Percentiles rank a stretch among this genome's conserved stretches.
Conservation (phyloP, 2,113 vertebrate species). For the Gymnobelideus leadbeateri region DNA sequence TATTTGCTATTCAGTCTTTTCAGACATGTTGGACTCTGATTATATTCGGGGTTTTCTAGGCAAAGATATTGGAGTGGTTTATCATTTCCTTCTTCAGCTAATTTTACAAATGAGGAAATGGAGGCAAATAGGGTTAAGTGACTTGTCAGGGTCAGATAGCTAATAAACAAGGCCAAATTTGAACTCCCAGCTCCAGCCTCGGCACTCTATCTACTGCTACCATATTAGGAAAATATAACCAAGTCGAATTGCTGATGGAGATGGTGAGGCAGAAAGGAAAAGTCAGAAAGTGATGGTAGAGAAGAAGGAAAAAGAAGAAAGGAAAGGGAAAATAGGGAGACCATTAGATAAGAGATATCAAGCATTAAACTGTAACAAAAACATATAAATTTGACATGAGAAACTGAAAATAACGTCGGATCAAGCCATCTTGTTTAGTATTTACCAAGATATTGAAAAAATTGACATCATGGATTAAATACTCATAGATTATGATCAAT, state of each 20-base stretch:
- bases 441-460: slow-evolving; percentile 69
- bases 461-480: slow-evolving; percentile 74
- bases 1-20: background rate
- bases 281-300: background rate
- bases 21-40: background rate
- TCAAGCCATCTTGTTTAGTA: slow-evolving; percentile 63
- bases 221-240: background rate
- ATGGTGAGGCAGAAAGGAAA: background rate
- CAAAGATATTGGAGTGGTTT: background rate
- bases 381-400: slow-evolving; percentile 67
- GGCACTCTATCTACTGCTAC: too few species aligned
- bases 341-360: slow-evolving; percentile 37
- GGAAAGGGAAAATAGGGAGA: slow-evolving; percentile 47
- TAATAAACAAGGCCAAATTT: too few species aligned
- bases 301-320: background rate
- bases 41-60: background rate
- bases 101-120: background rate
- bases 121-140: background rate
- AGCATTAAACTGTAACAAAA: slow-evolving; percentile 61
- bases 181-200: too few species aligned
- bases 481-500: slow-evolving; percentile 74
- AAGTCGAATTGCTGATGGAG: background rate
- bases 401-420: slow-evolving; percentile 68
- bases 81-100: background rate
- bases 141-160: background rate